Evolutionary conservation across 1,140 invertebrate species (phyloP).

Genomic region (Cotesia vestalis): DNA sequence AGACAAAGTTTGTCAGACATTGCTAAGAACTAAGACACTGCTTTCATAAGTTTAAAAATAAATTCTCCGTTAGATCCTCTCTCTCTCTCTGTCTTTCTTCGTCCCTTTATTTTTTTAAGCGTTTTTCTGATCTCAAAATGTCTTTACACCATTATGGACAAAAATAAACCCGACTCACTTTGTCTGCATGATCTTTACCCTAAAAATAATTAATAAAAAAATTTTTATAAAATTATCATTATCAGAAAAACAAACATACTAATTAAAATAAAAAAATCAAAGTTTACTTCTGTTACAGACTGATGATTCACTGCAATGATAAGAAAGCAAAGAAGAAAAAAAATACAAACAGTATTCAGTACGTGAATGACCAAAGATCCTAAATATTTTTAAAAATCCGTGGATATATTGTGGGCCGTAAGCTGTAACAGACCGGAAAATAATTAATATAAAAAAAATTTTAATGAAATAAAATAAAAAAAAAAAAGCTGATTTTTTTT

Average conservation of each 20-base stretch:
- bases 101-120: not conserved
- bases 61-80: too few relatives aligned
- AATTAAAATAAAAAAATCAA: too few relatives aligned
- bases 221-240: too few relatives aligned
- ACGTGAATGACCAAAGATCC: conserved; percentile 52
- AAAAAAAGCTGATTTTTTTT: too few relatives aligned
- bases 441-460: not conserved
- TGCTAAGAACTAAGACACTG: too few relatives aligned
- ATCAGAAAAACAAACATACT: too few relatives aligned
- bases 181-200: conserved; percentile 17
- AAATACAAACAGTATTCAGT: conserved; percentile 51
- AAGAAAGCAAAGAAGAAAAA: conserved; percentile 26
- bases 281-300: conserved; percentile 41
- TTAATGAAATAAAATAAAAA: not conserved
- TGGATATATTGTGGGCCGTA: conserved; percentile 24
- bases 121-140: not conserved
- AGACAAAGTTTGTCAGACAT: too few relatives aligned
- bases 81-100: too few relatives aligned
- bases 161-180: conserved; percentile 24
- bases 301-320: conserved; percentile 38
- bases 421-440: conserved; percentile 1
- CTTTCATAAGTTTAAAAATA: too few relatives aligned
- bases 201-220: too few relatives aligned
- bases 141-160: conserved; percentile 12
- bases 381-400: conserved; percentile 37